Evolutionary conservation across 2,797 vertebrate genomes (phyloP), one percentile per base, ranked within the genome.

Genomic region (Anabas testudineus): DNA sequence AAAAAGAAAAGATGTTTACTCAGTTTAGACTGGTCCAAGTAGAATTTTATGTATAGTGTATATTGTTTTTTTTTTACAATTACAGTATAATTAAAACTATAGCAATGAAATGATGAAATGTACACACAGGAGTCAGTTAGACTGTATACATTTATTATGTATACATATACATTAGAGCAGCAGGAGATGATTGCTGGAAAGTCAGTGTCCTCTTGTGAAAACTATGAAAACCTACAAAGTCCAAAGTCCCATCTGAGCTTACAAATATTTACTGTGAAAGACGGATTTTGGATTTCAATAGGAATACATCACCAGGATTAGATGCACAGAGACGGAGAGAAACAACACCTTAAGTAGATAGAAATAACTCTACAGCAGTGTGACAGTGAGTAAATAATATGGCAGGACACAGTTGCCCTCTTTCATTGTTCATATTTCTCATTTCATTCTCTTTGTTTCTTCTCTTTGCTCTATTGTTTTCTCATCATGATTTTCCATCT

Each of bases 401-500:
- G 71, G 55, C 71, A 51, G 76, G 67, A 79, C 76, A 78, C 16
- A 59, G 56, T 21, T 22, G 37, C 63, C 67, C 58, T 76, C 74
- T 55, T 34, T 75, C 82, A 89, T 53, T 82, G 60, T 74, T 83
- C 87, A 79, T 51, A 48, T 90, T 89, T 91, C 80, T 91, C 84
- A 94, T 95, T 92, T 89, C 88, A 89, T 79, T 87, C 67, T 86
- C 88, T 91, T 80, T 85, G 37, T 66, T 78, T 95, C 91, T 85
- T 85, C 71, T 90, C 90, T 91, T 91, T 92, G 88, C 85, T 63
- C 85, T 91, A 66, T 78, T 69, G 65, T 88, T 94, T 92, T 90
- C 91, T 93, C 86, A 92, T 94, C 89, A 91, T 88, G 89, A 90
- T 94, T 94, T 94, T 91, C 80, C 93, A 93, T 95, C 93, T 87